phyloP scores from a whole-genome alignment of 2,888 invertebrate genomes.

The Crocallis elinguaria region DNA sequence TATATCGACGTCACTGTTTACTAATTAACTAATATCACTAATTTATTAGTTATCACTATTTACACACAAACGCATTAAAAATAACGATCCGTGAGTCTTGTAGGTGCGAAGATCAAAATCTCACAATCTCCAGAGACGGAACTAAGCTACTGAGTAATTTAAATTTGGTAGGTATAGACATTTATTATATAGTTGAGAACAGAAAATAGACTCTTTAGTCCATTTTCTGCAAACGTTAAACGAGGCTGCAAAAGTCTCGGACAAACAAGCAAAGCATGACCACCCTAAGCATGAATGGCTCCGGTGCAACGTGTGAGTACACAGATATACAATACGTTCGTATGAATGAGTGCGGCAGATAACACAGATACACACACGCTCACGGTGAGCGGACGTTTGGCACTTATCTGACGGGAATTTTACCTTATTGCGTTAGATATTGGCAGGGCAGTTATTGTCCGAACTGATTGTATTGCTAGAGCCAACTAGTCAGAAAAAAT shows the following conservation, averaged over 20 bases:
- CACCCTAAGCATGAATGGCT: constrained; percentile 48
- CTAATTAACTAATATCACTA: no score
- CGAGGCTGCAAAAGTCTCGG: neutral
- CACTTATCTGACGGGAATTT: constrained; percentile 43
- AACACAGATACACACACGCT: constrained; percentile 39
- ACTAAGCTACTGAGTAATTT: no score
- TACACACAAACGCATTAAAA: no score
- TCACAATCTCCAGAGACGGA: no score
- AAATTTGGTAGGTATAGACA: no score
- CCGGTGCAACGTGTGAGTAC: constrained; percentile 35
- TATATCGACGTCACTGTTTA: no score
- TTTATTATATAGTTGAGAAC: no score
- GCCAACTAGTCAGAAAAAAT: neutral
- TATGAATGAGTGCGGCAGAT: constrained; percentile 51
- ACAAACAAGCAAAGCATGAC: constrained; percentile 20
- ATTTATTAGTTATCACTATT: no score
- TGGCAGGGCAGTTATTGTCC: neutral
- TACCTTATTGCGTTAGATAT: constrained; percentile 41
- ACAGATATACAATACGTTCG: constrained; percentile 32
- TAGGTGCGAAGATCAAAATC: no score
- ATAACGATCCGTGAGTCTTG: no score
- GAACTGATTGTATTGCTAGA: constrained; percentile 8
- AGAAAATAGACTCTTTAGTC: no score
- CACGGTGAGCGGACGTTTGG: constrained; percentile 14
- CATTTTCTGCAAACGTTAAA: no score